These are phyloP conservation scores for Tympanuchus pallidicinctus DNA, from an alignment of 2,113 vertebrate species.

Conservation along the genomic window DNA sequence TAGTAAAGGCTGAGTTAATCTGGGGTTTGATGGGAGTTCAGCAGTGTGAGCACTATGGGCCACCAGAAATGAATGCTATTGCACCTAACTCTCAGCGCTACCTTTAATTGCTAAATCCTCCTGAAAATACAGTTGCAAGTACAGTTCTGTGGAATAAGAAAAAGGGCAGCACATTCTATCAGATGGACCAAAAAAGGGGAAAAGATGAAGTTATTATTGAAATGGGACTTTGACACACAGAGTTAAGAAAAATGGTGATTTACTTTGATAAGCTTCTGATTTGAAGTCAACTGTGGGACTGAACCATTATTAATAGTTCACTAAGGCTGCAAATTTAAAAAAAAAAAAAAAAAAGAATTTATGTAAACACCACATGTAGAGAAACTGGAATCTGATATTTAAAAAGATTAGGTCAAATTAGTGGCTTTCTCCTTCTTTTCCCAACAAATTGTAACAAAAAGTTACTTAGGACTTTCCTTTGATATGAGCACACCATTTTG, in stretches of 20 bases:
- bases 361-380: not conserved
- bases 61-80: not conserved
- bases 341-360: not conserved
- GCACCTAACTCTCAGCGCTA: not conserved
- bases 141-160: not conserved
- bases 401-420: not conserved
- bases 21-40: not conserved
- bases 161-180: not conserved
- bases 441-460: not conserved
- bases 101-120: not conserved
- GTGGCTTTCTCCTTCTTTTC: not conserved
- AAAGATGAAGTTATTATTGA: not conserved
- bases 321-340: not conserved
- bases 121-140: not conserved
- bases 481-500: not conserved
- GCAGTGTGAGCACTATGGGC: not conserved
- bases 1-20: not conserved
- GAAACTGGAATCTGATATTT: not conserved
- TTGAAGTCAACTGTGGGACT: not conserved
- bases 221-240: not conserved
- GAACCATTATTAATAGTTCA: not conserved
- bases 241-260: not conserved
- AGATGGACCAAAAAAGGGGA: not conserved
- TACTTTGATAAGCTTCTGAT: not conserved
- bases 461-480: not conserved